Conservation (phyloP, 2,888 invertebrate species). For the Sinopyrophorus schimmeli region DNA sequence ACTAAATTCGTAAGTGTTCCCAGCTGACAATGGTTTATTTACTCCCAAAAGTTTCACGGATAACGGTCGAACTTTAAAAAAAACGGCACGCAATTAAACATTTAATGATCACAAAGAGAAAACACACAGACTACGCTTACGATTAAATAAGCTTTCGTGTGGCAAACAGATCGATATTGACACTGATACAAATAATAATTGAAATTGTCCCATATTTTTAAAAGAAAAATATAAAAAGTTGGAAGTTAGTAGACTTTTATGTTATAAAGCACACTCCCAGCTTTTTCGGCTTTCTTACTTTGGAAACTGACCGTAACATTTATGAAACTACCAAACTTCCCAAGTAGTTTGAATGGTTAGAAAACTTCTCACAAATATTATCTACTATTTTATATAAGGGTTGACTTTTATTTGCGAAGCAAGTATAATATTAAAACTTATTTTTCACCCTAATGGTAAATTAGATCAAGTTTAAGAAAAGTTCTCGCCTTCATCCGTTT, state of each 20-base stretch:
- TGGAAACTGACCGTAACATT: constrained; percentile 44
- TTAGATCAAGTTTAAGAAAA: too few relatives aligned
- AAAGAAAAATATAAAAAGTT: constrained; percentile 42
- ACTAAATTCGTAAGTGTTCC: constrained; percentile 69
- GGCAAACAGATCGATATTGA: constrained; percentile 2
- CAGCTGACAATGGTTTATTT: constrained; percentile 72
- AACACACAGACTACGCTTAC: not conserved
- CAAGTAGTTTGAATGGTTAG: constrained; percentile 30
- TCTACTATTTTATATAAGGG: constrained; percentile 23
- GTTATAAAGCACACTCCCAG: constrained; percentile 43
- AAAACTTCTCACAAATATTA: constrained; percentile 29
- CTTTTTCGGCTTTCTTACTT: constrained; percentile 32
- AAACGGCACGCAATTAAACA: constrained; percentile 18
- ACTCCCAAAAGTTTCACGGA: constrained; percentile 70
- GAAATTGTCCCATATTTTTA: constrained; percentile 21
- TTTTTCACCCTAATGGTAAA: too few relatives aligned
- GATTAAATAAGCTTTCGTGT: not conserved
- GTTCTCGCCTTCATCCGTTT: too few relatives aligned
- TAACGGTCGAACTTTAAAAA: constrained; percentile 70
- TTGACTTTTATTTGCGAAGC: constrained; percentile 19
- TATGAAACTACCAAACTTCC: constrained; percentile 36
- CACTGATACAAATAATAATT: constrained; percentile 21
- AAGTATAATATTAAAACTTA: too few relatives aligned
- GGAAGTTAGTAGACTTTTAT: constrained; percentile 38
- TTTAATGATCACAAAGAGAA: not conserved